Evolutionary conservation across 2,113 vertebrate genomes (phyloP).

Genomic region (Prietella phreatophila): DNA sequence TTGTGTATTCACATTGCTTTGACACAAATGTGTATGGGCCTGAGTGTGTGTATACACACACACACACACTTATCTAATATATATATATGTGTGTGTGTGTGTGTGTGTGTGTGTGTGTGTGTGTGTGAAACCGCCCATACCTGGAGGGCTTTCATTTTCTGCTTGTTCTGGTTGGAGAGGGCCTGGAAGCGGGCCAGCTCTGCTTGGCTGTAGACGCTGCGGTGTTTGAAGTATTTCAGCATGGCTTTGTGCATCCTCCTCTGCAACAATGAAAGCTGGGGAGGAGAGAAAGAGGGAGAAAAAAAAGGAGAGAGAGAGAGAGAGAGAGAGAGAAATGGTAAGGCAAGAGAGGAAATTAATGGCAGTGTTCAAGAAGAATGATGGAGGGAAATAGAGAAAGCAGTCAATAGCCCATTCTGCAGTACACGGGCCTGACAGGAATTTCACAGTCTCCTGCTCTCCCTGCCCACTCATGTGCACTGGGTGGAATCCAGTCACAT

Average conservation of each 20-base stretch:
- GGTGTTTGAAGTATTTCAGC: slow-evolving; percentile 77
- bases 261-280: slow-evolving; percentile 84
- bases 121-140: slow-evolving; percentile 76
- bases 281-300: slow-evolving; percentile 53
- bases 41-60: background rate
- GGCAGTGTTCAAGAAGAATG: slow-evolving; percentile 99
- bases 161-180: slow-evolving; percentile 85
- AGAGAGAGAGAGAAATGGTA: slow-evolving; percentile 81
- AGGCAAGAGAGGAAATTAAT: slow-evolving; percentile 99
- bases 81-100: slow-evolving; percentile 8
- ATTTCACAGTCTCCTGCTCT: slow-evolving; percentile 99
- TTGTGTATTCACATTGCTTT: slow-evolving; percentile 21
- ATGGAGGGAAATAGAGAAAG: slow-evolving; percentile 99
- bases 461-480: slow-evolving; percentile 99
- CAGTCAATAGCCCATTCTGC: slow-evolving; percentile 99
- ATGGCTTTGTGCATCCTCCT: slow-evolving; percentile 76
- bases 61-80: background rate
- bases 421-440: slow-evolving; percentile 98
- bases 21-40: background rate
- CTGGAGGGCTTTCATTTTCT: slow-evolving; percentile 95
- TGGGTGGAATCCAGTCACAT: slow-evolving; percentile 99
- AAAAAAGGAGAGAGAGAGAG: slow-evolving; percentile 46
- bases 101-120: slow-evolving; percentile 36
- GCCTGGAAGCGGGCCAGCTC: slow-evolving; percentile 86
- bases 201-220: slow-evolving; percentile 78